Evolutionary conservation across 2,888 invertebrate species (phyloP).

Genomic region (Andrena chrysosceles): DNA sequence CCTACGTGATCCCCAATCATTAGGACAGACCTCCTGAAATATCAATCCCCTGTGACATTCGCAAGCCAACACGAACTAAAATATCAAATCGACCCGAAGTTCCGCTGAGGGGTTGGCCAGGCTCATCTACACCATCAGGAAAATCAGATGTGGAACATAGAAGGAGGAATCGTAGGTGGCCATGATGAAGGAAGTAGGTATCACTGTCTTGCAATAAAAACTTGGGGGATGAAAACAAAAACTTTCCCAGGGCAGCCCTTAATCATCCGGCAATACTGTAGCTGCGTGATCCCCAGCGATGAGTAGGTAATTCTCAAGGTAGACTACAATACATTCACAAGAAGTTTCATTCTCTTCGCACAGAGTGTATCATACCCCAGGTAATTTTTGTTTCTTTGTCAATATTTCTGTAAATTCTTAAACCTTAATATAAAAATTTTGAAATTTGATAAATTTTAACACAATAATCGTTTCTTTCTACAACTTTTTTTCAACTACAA

Average conservation of each 20-base stretch:
- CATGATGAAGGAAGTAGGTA: slow-evolving; percentile 18
- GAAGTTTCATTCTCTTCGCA: too few species aligned
- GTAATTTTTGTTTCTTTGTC: too few species aligned
- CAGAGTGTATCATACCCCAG: too few species aligned
- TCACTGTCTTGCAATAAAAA: slow-evolving; percentile 25
- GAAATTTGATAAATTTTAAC: too few species aligned
- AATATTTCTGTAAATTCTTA: too few species aligned
- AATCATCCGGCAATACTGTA: slow-evolving; percentile 33
- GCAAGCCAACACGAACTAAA: background rate
- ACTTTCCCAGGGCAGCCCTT: slow-evolving; percentile 12
- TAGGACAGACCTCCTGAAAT: background rate
- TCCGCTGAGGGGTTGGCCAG: too few species aligned
- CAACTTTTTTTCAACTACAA: too few species aligned
- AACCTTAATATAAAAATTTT: too few species aligned
- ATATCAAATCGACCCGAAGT: too few species aligned
- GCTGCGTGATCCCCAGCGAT: background rate
- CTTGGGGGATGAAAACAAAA: slow-evolving; percentile 16
- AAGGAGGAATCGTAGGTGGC: background rate
- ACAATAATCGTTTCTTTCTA: too few species aligned
- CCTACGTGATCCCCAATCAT: slow-evolving; percentile 14
- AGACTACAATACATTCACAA: too few species aligned
- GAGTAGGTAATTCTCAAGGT: slow-evolving; percentile 3
- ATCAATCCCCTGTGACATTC: slow-evolving; percentile 14
- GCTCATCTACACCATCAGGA: too few species aligned
- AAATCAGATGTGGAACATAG: background rate